Conservation (phyloP, 1,140 invertebrate species). For the Achroia grisella region DNA sequence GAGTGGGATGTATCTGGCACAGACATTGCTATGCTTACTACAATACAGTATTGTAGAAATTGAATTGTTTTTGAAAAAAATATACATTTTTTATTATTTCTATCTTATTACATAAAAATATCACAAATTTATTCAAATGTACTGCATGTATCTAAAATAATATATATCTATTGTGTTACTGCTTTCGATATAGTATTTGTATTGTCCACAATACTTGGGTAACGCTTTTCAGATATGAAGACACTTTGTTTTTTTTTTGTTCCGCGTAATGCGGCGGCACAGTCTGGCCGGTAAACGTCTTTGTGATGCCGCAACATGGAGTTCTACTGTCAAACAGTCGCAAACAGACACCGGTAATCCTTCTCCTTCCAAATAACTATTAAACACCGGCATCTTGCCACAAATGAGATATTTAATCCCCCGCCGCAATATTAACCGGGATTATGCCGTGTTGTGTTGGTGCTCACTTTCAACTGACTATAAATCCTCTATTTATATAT, state of each 20-base stretch:
- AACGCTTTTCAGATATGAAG: constrained; percentile 20
- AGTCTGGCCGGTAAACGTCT: constrained; percentile 9
- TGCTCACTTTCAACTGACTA: constrained; percentile 25
- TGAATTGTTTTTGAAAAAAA: too few relatives aligned
- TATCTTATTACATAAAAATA: too few relatives aligned
- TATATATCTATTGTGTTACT: too few relatives aligned
- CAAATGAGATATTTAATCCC: constrained; percentile 59
- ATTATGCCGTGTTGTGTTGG: constrained; percentile 57
- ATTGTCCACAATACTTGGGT: not conserved
- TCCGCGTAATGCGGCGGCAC: constrained; percentile 38
- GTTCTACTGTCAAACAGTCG: constrained; percentile 36
- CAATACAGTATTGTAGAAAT: too few relatives aligned
- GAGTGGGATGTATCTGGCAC: too few relatives aligned
- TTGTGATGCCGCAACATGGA: constrained; percentile 24
- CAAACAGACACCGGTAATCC: constrained; percentile 57
- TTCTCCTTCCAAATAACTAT: constrained; percentile 48
- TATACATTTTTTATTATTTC: too few relatives aligned
- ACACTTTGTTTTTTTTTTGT: constrained; percentile 33
- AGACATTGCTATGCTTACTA: too few relatives aligned
- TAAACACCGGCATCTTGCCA: constrained; percentile 48
- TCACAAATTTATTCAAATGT: too few relatives aligned
- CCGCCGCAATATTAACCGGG: constrained; percentile 50
- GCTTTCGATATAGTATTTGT: too few relatives aligned
- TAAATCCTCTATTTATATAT: too few relatives aligned
- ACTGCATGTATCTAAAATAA: too few relatives aligned